Base-by-base conservation (phyloP, 2,113 vertebrate genomes). In the Odobenus rosmarus region DNA sequence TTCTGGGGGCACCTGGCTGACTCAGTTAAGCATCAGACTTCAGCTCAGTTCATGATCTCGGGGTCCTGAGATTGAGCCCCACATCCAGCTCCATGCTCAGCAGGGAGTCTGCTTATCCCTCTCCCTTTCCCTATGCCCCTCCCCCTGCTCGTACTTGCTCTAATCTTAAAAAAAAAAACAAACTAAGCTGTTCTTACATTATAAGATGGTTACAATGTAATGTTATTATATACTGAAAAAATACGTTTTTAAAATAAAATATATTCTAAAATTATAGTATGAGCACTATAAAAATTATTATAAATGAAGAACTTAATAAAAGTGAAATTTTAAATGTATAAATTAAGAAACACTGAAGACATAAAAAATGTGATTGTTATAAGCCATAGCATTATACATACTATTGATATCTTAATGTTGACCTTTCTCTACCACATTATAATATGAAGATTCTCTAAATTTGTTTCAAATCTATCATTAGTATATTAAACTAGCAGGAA, bases 211-310 rank as follows among this genome's bases (percentile, higher is more conserved):
- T 61, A 74, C 4, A 88, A 81, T 51, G 3, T 7, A 93, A 67
- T 77, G 69, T 4, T 85, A 15, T 90, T 89, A 85, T 19, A 1
- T 1, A 62, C 51, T 88, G 8, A 16, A 84, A 93, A 91, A 36
- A 93, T 6, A 74, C 61, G 46, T 92, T 77, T 88, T 88, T 81
- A 86, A 92, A 84, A 84, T 67, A 95, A 77, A 23, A 92, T 33
- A 95, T 71, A 83, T 84, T 94, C 82, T 86, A 95, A 97, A 94
- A 92, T 59, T 96, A 53, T 39, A 96, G 74, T 8, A 92, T 86
- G 23, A 92, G 8, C 4, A 85, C 59, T 93, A 94, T 67, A 72
- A 94, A 94, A 77, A 81, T 3, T 49, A 85, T 7, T 79, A 1
- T 86, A 95, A 86, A 76, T 7, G 71, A 92, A 88, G n/a, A 96